Evolutionary conservation across 1,140 invertebrate species (phyloP), one percentile per base, ranked within the genome.

Genomic region (Dolichoris vasculosae): DNA sequence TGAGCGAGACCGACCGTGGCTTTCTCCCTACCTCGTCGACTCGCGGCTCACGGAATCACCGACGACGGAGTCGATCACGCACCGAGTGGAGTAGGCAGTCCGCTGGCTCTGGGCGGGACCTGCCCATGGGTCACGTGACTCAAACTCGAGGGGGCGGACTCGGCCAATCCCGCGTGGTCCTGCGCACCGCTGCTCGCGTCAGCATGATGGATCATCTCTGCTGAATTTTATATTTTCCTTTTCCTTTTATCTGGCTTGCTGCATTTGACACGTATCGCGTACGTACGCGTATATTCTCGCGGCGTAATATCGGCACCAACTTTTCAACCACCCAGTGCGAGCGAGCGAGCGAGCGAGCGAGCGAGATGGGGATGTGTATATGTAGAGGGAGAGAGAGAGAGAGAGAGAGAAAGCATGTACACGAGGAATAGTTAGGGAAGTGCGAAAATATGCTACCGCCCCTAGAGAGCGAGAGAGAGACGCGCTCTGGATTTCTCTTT

Each of bases 191-290:
- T 86, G 88, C 89, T 88, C 90, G 89, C 88, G 90, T 89, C 90
- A 90, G 89, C 91, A 92, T 93, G 91, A 93, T 93, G 92, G 91
- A 93, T 93, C 90, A 91, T 89, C 89, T 77, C 87, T 83, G 88
- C 86, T 89, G 89, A 88, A 91, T 92, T 91, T 90, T 93, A 91
- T 85, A 73, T 85, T 93, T 91, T 90, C 89, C 90, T 91, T 89
- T 89, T 87, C 92, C 89, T 89, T 92, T 93, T 93, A 93, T 93
- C 92, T 93, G 88, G 88, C 91, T 89, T 90, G 90, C 84, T 92
- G 92, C 91, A 93, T 92, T 93, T 93, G 92, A 93, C 92, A 92
- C 91, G 92, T 93, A 93, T 64, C 63, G 40, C 46, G 35, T n/a
- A 30, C 30, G 40, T 38, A 35, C 11, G 8, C 59, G 40, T 59